Conservation (phyloP, 37 sponge, comb jelly and placozoan genomes). For the Axinella damicornis region DNA sequence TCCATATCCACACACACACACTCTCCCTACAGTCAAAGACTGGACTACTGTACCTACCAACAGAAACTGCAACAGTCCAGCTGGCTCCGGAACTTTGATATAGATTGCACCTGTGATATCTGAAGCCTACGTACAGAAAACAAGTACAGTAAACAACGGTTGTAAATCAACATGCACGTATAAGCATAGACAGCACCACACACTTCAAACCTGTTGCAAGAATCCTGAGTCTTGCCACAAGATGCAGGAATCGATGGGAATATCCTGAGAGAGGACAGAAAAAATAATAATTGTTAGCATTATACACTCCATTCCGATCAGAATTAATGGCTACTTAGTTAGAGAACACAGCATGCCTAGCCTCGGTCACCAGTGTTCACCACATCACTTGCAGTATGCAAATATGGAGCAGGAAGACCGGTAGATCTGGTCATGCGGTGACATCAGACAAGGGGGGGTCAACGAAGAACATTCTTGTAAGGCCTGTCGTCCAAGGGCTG, state of each 20-base stretch:
- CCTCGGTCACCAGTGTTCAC: too few relatives aligned
- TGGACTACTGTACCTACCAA: slow-evolving; percentile 76
- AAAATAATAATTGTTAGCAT: neutral
- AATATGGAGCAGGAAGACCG: too few relatives aligned
- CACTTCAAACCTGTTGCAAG: slow-evolving; percentile 81
- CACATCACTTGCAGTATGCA: too few relatives aligned
- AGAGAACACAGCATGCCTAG: too few relatives aligned
- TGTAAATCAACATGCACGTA: neutral
- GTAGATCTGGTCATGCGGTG: too few relatives aligned
- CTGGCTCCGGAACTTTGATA: slow-evolving; percentile 68
- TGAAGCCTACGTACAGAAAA: slow-evolving; percentile 63
- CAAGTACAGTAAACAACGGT: neutral
- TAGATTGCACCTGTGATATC: slow-evolving; percentile 95
- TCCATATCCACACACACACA: too few relatives aligned
- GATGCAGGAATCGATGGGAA: slow-evolving; percentile 92
- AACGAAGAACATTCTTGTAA: too few relatives aligned
- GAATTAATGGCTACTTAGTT: too few relatives aligned
- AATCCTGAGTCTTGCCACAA: slow-evolving; percentile 88
- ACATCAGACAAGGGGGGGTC: too few relatives aligned
- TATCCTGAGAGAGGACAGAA: slow-evolving; percentile 43
- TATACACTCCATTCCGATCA: too few relatives aligned
- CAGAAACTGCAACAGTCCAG: slow-evolving; percentile 77
- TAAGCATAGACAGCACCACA: neutral
- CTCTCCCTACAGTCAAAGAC: too few relatives aligned
- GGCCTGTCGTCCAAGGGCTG: too few relatives aligned